Evolutionary conservation across 2,113 vertebrate genomes (phyloP).

Genomic region (Chiloscyllium plagiosum): DNA sequence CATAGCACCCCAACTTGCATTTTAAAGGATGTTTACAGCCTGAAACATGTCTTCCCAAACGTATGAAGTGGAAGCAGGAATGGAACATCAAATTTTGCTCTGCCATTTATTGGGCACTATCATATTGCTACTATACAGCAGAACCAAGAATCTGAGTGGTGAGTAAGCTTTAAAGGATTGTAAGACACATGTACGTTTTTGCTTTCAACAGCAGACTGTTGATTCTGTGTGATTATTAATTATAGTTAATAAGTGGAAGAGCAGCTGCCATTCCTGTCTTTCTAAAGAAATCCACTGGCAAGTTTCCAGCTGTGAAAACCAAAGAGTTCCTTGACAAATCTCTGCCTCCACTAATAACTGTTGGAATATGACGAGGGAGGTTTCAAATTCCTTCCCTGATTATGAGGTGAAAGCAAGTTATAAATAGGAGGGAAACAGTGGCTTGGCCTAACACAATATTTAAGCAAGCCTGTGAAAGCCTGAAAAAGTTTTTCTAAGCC

Average conservation of each 20-base stretch:
- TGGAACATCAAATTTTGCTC: neutral
- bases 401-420: neutral
- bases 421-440: neutral
- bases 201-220: neutral
- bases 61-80: neutral
- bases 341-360: neutral
- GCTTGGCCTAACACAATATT: neutral
- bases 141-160: neutral
- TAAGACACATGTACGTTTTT: too few relatives aligned
- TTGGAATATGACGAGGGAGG: neutral
- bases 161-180: neutral
- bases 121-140: neutral
- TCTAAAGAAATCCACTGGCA: neutral
- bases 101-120: neutral
- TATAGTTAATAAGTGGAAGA: conserved; percentile 6
- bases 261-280: neutral
- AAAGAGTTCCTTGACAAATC: neutral
- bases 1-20: neutral
- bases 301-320: neutral
- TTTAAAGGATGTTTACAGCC: neutral
- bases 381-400: neutral
- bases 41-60: neutral
- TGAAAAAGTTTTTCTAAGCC: neutral
- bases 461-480: neutral
- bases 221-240: neutral